Evolutionary conservation across 2,888 invertebrate species (phyloP), one percentile per base, ranked within the genome.

Genomic region (Colostygia pectinataria): DNA sequence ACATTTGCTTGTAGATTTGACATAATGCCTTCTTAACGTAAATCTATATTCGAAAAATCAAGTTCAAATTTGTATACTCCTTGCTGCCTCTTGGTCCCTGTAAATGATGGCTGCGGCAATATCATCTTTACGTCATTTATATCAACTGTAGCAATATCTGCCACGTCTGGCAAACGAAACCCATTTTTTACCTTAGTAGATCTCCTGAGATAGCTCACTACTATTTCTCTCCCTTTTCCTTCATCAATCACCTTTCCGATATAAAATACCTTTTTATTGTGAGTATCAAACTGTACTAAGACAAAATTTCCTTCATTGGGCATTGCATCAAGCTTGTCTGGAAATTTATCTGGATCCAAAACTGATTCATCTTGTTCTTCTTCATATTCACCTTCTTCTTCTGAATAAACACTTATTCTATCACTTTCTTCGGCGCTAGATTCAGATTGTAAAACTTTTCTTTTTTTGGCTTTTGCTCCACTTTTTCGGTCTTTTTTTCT

Each of bases 71-170:
- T 45, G 28, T 58, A 59, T 38, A 57, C 47, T 10, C 54, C 27
- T 32, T 53, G 54, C 28, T 53, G 55, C 33, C 61, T 56, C 43
- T 63, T 63, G 48, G 60, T 61, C 10, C 55, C 59, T 43, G 53
- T 45, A 49, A 18, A 55, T n/a, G 14, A 40, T 20, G 55, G 55
- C 43, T 43, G 46, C 36, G 54, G 54, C 44, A 54, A 46, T 40
- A 54, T 49, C 49, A 54, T 49, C 36, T 54, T 54, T 36, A 53
- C 51, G 46, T 57, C 59, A 55, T 42, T 24, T 25, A 51, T 36
- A 13, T 44, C 52, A 44, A 61, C 59, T 42, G 46, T 48, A 34
- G 55, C 62, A 34, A 61, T 53, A 56, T 61, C 60, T 51, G 61
- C 57, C 43, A 63, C 52, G 14, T 55, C 57, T 58, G 61, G 55